These are phyloP conservation scores for Hoplias malabaricus DNA, from an alignment of 2,113 vertebrate genomes.

Conservation along the genomic window DNA sequence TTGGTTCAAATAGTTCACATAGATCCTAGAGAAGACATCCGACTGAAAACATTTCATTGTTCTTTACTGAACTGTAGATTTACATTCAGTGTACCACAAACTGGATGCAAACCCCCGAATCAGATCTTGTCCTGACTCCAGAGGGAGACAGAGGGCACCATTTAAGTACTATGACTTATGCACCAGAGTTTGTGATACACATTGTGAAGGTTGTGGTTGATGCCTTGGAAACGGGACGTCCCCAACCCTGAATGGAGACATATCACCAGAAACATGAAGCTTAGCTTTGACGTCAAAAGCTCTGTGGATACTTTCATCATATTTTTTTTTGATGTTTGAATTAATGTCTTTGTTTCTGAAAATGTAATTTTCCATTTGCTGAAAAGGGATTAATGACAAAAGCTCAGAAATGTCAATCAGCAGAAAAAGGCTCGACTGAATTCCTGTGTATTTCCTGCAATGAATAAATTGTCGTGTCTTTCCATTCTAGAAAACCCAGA, in stretches of 20 bases:
- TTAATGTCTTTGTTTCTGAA: slow-evolving; percentile 33
- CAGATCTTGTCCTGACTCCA: background rate
- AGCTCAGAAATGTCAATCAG: background rate
- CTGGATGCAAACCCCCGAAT: background rate
- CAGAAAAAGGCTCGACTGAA: background rate
- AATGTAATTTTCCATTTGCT: slow-evolving; percentile 37
- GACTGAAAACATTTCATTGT: no score
- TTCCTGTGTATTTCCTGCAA: slow-evolving; percentile 5
- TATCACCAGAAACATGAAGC: slow-evolving; percentile 11
- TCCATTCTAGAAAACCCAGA: slow-evolving; percentile 35
- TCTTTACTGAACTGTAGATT: no score
- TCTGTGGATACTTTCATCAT: slow-evolving; percentile 34
- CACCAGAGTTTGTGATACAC: background rate
- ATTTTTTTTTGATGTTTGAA: slow-evolving; percentile 26
- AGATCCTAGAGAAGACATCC: no score
- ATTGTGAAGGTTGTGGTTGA: slow-evolving; percentile 11
- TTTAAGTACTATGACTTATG: background rate
- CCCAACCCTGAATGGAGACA: slow-evolving; percentile 13
- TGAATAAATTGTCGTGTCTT: background rate
- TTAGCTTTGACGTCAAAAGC: slow-evolving; percentile 25
- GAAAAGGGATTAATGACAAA: background rate
- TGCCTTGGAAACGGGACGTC: slow-evolving; percentile 44
- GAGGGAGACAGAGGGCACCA: slow-evolving; percentile 32
- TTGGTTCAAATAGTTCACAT: no score
- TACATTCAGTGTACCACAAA: no score